phyloP scores from a whole-genome alignment of 2,113 vertebrate genomes.

The Heterochromis multidens region DNA sequence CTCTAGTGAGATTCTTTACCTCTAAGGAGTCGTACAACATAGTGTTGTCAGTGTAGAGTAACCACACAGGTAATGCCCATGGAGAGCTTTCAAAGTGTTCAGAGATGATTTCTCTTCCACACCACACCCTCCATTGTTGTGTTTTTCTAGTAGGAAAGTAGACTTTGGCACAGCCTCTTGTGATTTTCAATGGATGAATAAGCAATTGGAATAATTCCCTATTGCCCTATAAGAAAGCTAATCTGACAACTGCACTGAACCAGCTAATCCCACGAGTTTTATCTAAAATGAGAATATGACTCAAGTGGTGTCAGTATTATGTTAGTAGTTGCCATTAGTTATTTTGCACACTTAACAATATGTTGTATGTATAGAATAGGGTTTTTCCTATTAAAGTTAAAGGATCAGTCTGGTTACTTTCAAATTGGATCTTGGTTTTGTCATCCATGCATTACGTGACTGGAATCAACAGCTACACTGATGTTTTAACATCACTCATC shows the following conservation, averaged over 20 bases:
- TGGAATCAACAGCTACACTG: background rate
- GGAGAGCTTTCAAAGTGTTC: background rate
- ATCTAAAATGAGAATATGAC: background rate
- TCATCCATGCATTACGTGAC: background rate
- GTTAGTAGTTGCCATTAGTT: background rate
- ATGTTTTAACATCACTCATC: background rate
- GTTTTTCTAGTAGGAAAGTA: background rate
- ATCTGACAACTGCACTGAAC: background rate
- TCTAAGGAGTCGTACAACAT: conserved; percentile 1
- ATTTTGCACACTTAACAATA: background rate
- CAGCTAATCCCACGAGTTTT: background rate
- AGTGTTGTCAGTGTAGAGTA: background rate
- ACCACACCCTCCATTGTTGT: background rate
- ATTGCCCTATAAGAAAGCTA: background rate
- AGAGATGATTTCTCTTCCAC: background rate
- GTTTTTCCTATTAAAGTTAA: background rate
- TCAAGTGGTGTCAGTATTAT: background rate
- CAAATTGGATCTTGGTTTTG: background rate
- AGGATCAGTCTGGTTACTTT: too few species aligned
- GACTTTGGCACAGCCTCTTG: background rate
- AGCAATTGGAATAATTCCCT: background rate
- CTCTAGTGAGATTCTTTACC: background rate
- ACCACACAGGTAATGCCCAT: background rate
- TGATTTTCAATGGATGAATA: background rate
- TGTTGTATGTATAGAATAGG: background rate